Base-by-base conservation (phyloP, 2,888 invertebrate genomes). In the Harpalus rufipes region DNA sequence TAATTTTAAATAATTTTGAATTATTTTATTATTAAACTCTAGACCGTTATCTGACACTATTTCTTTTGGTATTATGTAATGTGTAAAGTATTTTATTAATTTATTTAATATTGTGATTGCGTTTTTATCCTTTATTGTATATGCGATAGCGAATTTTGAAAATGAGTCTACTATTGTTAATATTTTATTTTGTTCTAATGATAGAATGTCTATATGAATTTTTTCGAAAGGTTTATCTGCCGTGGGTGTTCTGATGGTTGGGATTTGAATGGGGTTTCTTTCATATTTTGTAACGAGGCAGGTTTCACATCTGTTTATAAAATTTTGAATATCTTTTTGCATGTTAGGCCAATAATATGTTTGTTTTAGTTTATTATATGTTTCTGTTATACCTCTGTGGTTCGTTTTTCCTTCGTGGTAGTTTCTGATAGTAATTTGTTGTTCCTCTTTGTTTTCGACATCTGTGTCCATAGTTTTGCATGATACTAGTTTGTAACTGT, bases 81-180 rank as follows among this genome's bases (percentile, higher is more conserved):
- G n/a, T n/a, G n/a, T n/a, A n/a, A n/a, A n/a, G n/a, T n/a, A n/a
- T n/a, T n/a, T n/a, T n/a, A n/a, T n/a, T n/a, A n/a, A n/a, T n/a
- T n/a, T n/a, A n/a, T n/a, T n/a, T n/a, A n/a, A n/a, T n/a, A n/a
- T n/a, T n/a, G n/a, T n/a, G n/a, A n/a, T n/a, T n/a, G n/a, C n/a
- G n/a, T n/a, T n/a, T n/a, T n/a, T n/a, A n/a, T n/a, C n/a, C n/a
- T n/a, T n/a, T n/a, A n/a, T n/a, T n/a, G n/a, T n/a, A n/a, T n/a
- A n/a, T n/a, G n/a, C n/a, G n/a, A n/a, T n/a, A n/a, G n/a, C n/a
- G n/a, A n/a, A n/a, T n/a, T n/a, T n/a, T n/a, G n/a, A 87, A 56
- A 87, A 87, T 25, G 85, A 79, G 68, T 88, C 87, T 25, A 86
- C 84, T 8, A 87, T 86, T 1, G 87, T 88, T 58, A 87, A 10